Base-by-base conservation (phyloP, 2,888 invertebrate genomes). In the Colletes collaris region DNA sequence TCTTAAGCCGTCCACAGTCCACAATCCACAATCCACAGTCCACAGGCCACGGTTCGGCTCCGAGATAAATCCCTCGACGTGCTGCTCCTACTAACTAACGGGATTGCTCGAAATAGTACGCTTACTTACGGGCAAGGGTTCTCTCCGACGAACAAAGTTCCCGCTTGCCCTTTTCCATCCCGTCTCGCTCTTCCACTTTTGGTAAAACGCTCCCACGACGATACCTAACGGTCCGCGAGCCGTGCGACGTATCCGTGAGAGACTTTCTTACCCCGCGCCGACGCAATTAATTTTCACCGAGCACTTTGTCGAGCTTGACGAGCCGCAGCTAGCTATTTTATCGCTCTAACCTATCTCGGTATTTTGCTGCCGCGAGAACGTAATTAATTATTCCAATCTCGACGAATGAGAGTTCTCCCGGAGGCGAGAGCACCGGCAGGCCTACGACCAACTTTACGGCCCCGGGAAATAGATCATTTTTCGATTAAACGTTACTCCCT, bases 1-100 rank as follows among this genome's bases (percentile, higher is more conserved):
- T 85, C 85, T 88, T 85, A 87, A 88, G 84, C 88, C 86, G 82
- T 84, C 84, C 83, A 69, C 81, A 83, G 40, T 40, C 40, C 40
- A 7, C 40, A 40, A 7, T 40, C 40, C 40, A 40, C 40, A 27
- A 27, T 84, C 84, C 83, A 70, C 81, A 83, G 82, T 84, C 84
- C 83, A 69, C 81, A 83, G 85, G 84, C 84, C 53, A 68, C 79
- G 81, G 83, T 84, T 83, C 62, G 52, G 83, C 84, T 83, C 79
- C 83, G 81, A 87, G 88, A 89, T 89, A 89, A 90, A 90, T 89
- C 88, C 87, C 76, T 67, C 82, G 76, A 90, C 90, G 90, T 90
- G 89, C 86, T 81, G 77, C 77, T 81, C 81, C 79, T 89, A 84
- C 88, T 85, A 90, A 90, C 88, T 86, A 89, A 89, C 86, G 76